These are phyloP conservation scores for Sylvietta virens DNA, from an alignment of 2,113 vertebrate genomes.

Conservation along the genomic window DNA sequence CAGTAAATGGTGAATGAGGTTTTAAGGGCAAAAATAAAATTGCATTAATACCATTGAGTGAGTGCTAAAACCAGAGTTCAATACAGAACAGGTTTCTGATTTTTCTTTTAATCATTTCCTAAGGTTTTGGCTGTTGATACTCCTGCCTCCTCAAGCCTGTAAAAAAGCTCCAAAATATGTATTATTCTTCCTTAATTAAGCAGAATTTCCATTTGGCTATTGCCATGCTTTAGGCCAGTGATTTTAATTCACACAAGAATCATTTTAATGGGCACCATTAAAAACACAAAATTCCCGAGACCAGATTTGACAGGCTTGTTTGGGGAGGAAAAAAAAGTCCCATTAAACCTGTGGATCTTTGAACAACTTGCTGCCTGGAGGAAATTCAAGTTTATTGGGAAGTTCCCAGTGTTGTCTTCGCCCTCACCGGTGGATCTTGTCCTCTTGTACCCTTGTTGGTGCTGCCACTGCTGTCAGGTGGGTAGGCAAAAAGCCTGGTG, in stretches of 20 bases:
- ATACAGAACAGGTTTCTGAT: not conserved
- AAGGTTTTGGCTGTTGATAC: not conserved
- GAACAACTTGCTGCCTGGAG: not conserved
- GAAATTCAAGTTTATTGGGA: not conserved
- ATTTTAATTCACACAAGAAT: not conserved
- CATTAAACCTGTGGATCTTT: not conserved
- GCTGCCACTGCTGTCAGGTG: not conserved
- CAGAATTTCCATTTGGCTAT: not conserved
- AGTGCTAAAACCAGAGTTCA: not conserved
- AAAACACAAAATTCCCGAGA: not conserved
- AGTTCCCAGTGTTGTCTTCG: not conserved
- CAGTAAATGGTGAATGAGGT: not conserved
- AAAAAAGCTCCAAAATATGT: not conserved
- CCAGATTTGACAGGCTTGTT: rapidly evolving
- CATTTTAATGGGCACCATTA: not conserved
- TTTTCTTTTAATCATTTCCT: not conserved
- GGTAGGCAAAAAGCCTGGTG: not conserved
- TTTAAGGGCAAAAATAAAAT: not conserved
- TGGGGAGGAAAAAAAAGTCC: not conserved
- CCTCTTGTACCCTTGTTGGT: not conserved
- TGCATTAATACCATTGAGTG: not conserved
- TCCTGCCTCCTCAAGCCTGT: not conserved
- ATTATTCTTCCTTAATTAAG: not conserved
- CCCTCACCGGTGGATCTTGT: not conserved
- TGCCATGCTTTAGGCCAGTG: not conserved